phyloP scores from a whole-genome alignment of 2,888 invertebrate genomes.

The Tortricodes alternella region DNA sequence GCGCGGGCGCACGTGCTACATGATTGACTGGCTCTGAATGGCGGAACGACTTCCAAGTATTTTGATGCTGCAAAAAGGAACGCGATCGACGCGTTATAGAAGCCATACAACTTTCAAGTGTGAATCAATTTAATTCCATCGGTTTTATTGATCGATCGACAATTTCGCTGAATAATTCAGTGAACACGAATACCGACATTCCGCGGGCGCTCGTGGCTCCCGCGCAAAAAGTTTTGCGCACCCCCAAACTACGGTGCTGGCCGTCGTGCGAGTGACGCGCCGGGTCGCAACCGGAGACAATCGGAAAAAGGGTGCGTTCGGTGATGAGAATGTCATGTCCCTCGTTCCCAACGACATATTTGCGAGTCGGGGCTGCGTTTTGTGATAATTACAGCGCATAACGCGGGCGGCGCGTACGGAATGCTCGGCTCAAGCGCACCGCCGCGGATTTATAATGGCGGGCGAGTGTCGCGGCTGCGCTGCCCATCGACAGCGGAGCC shows the following conservation, averaged over 20 bases:
- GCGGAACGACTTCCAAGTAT: constrained; percentile 74
- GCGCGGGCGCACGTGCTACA: constrained; percentile 56
- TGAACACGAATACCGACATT: constrained; percentile 77
- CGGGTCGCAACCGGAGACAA: constrained; percentile 57
- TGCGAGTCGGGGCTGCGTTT: constrained; percentile 78
- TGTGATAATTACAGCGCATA: constrained; percentile 81
- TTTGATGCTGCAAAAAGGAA: constrained; percentile 71
- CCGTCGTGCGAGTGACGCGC: constrained; percentile 71
- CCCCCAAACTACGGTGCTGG: constrained; percentile 57
- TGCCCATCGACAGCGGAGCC: constrained; percentile 62
- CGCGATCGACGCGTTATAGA: constrained; percentile 61
- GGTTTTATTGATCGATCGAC: constrained; percentile 80
- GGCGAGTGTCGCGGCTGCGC: constrained; percentile 67
- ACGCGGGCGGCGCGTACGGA: constrained; percentile 72
- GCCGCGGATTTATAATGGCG: constrained; percentile 78
- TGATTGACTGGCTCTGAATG: constrained; percentile 70
- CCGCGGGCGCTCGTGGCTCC: constrained; percentile 66
- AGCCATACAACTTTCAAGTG: constrained; percentile 75
- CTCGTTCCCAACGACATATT: constrained; percentile 80
- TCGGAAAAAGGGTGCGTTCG: constrained; percentile 71
- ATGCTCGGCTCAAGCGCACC: constrained; percentile 77
- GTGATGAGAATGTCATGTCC: constrained; percentile 83
- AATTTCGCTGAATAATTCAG: constrained; percentile 79
- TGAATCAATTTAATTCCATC: constrained; percentile 80
- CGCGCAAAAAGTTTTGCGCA: constrained; percentile 58